Base-by-base conservation (phyloP, 2,797 vertebrate species). In the Scarus forsteni region DNA sequence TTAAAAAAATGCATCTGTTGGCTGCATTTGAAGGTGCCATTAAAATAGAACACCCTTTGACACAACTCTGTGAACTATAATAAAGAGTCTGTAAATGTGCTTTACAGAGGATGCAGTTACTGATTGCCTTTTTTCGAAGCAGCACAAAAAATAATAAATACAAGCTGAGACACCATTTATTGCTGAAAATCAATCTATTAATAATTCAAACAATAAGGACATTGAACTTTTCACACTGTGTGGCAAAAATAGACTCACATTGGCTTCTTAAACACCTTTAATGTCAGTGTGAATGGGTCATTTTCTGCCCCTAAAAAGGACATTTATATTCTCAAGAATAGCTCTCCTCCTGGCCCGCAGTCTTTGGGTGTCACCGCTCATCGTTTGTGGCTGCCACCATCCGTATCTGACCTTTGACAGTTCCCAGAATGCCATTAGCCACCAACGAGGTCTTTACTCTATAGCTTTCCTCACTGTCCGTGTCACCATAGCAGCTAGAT, bases 401-500 rank as follows among this genome's bases (percentile, higher is more conserved):
- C 73, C 92, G 87, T 18, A 92, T 90, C 75, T 92, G 93, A 40
- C 92, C 88, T 42, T 91, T 92, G 48, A 93, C 91, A 56, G 93
- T 93, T 75, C 88, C 92, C 61, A 93, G 79, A 81, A 93, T 92
- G 48, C 89, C 78, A 12, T 79, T 75, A 12, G 73, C 85, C 61
- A 85, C 74, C 72, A 90, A 43, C 38, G 89, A 90, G 35, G 79
- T 73, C 74, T 90, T 93, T 1, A 59, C 62, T 27, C 83, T 88
- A n/a, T 86, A 84, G 79, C 88, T 93, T 55, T 95, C 94, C 76
- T 95, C 94, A 0, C 94, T 94, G 82, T 95, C 93, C 0, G 93
- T 93, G 86, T 95, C 93, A 5, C 92, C 93, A 11, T 92, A 95
- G 83, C 94, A 94, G 69, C 94, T 94, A 72, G 94, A 95, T 0